A percentile compares a stretch with the other conserved stretches of the same genome.
Evolutionary conservation across 2,888 invertebrate species (phyloP).

Genomic region (Tipula vernalis): DNA sequence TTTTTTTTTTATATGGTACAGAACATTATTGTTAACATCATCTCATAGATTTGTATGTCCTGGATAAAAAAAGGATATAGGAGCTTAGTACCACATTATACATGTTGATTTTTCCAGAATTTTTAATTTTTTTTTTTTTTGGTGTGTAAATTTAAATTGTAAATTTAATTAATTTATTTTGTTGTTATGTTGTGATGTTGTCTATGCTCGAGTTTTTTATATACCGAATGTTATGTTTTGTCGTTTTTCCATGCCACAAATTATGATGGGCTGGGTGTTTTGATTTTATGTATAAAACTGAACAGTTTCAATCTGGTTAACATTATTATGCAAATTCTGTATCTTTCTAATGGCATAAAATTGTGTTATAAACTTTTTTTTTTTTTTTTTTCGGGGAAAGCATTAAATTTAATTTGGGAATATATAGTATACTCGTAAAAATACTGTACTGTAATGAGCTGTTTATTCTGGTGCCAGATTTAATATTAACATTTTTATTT

Average conservation of each 20-base stretch:
- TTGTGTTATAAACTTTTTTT: neutral
- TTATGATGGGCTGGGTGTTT: neutral
- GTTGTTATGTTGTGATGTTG: neutral
- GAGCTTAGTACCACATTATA: neutral
- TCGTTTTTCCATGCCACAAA: too few relatives aligned
- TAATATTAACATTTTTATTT: neutral
- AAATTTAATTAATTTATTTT: neutral
- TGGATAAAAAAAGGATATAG: neutral
- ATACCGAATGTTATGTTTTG: neutral
- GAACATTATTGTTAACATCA: neutral
- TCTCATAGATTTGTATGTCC: too few relatives aligned
- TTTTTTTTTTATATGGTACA: neutral
- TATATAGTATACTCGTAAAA: too few relatives aligned
- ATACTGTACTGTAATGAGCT: neutral
- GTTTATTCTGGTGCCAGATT: neutral
- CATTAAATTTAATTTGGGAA: neutral
- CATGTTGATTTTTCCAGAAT: neutral
- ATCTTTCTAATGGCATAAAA: neutral
- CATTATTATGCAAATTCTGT: neutral
- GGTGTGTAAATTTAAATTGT: neutral
- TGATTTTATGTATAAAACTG: neutral
- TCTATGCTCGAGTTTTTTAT: neutral
- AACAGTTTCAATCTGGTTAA: neutral
- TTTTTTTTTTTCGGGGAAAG: neutral
- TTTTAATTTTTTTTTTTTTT: neutral